Evolutionary conservation across 2,113 vertebrate genomes (phyloP), one percentile per base, ranked within the genome.

Genomic region (Sphaerodactylus townsendi): DNA sequence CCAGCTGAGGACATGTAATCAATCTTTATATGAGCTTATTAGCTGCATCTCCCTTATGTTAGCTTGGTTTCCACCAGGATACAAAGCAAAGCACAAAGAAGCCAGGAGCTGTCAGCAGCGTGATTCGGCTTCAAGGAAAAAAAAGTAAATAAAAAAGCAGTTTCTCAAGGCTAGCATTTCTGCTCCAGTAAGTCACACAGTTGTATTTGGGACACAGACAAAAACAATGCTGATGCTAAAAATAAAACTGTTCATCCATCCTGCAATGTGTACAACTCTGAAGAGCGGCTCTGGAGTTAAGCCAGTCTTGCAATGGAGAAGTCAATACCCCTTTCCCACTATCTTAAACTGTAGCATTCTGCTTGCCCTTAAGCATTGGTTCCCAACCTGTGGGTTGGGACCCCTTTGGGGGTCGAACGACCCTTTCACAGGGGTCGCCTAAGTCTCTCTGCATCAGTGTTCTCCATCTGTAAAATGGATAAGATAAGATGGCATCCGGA

Each of bases 1-100:
- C 89, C 92, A 95, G 90, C 91, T 93, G 93, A 93, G 91, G 91
- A 92, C 68, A 79, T 82, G 92, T 77, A 92, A 93, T 92, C 92
- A 89, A 92, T 90, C 92, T 94, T 86, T 59, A 86, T 87, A 90
- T 79, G 74, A 91, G 88, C 87, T 91, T 91, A 93, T 88, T 92
- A 93, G 90, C 89, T 91, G 85, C 88, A 92, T 89, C 90, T 92
- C 91, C 90, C 86, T 93, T 89, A 90, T 83, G 86, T 87, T 92
- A 88, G 9, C 91, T 87, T 83, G 83, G 85, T 86, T n/a, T 39
- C 86, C 89, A 85, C 82, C 35, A 81, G 21, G 15, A 68, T 53
- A 70, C 35, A 39, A 77, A 76, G 86, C 25, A n/a, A 65, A 33
- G 73, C 19, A 56, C 28, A 72, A 41, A 33, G 19, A 21, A 30